A percentile compares a stretch with the other conserved stretches of the same genome.
These are phyloP conservation scores for Wasmannia auropunctata DNA, from an alignment of 1,140 invertebrate genomes.

Conservation along the genomic window DNA sequence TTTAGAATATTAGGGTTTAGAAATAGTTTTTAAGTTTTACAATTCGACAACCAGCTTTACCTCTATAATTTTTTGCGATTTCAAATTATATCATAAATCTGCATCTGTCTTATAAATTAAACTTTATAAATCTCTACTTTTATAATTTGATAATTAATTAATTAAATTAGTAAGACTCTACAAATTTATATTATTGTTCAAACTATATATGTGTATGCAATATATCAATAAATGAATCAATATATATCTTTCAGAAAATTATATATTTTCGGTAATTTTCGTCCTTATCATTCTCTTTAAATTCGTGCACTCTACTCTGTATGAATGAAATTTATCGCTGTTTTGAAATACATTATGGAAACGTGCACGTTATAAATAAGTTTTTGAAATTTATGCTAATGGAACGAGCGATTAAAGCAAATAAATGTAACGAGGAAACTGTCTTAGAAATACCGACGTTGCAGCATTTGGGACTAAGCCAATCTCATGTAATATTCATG, in stretches of 20 bases:
- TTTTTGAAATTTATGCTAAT: conserved; percentile 17
- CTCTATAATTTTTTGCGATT: conserved; percentile 12
- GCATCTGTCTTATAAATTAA: conserved; percentile 3
- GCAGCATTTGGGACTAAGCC: conserved; percentile 3
- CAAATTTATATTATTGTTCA: conserved; percentile 24
- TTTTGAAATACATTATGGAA: not conserved
- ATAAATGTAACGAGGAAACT: conserved; percentile 19
- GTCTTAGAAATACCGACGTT: conserved; percentile 17
- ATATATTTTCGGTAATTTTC: conserved; percentile 42
- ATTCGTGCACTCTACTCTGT: not conserved
- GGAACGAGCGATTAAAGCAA: not conserved
- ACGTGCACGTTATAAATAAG: not conserved
- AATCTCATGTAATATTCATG: conserved; percentile 2
- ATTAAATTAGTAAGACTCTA: conserved; percentile 34
- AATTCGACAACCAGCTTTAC: not conserved
- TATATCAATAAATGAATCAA: not conserved
- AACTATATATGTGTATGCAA: conserved; percentile 49
- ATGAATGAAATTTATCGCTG: not conserved
- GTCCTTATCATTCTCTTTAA: not conserved
- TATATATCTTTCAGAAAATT: conserved; percentile 17
- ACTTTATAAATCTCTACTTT: not conserved
- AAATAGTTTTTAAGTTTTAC: conserved; percentile 27
- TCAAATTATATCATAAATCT: not conserved
- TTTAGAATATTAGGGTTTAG: conserved; percentile 16
- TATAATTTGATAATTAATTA: not conserved